Evolutionary conservation across 2,888 invertebrate genomes (phyloP).

Genomic region (Tupiocoris notatus): DNA sequence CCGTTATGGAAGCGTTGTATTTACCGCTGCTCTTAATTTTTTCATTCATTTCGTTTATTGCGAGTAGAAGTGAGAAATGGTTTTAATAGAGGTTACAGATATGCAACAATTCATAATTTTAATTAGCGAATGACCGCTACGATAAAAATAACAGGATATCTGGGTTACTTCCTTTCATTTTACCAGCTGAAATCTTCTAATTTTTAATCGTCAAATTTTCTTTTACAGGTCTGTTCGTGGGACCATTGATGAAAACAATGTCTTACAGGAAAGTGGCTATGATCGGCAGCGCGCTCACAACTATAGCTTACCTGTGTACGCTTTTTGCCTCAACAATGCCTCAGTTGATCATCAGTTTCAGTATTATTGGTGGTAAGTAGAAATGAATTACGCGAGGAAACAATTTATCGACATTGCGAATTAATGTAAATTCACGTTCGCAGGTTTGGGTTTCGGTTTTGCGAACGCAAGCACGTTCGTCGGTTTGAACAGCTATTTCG

Average conservation of each 20-base stretch:
- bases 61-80: too few relatives aligned
- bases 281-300: slow-evolving; percentile 58
- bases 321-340: slow-evolving; percentile 58
- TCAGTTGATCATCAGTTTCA: slow-evolving; percentile 61
- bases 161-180: too few relatives aligned
- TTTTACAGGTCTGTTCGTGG: slow-evolving; percentile 64
- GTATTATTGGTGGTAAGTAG: slow-evolving; percentile 57
- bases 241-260: slow-evolving; percentile 63
- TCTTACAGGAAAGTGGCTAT: slow-evolving; percentile 60
- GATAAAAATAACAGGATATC: too few relatives aligned
- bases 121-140: too few relatives aligned
- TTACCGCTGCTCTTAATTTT: too few relatives aligned
- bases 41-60: too few relatives aligned
- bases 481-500: slow-evolving; percentile 70
- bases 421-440: neutral
- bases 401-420: too few relatives aligned
- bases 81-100: too few relatives aligned
- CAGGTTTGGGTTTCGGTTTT: slow-evolving; percentile 68
- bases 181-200: too few relatives aligned
- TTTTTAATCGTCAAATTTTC: neutral
- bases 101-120: too few relatives aligned
- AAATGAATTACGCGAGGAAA: too few relatives aligned
- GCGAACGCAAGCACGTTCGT: slow-evolving; percentile 71
- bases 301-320: slow-evolving; percentile 59
- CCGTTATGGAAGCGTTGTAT: too few relatives aligned